These are phyloP conservation scores for rat (Rattus norvegicus) DNA, from an alignment of 2,113 vertebrate species.

Conservation along the genomic window DNA sequence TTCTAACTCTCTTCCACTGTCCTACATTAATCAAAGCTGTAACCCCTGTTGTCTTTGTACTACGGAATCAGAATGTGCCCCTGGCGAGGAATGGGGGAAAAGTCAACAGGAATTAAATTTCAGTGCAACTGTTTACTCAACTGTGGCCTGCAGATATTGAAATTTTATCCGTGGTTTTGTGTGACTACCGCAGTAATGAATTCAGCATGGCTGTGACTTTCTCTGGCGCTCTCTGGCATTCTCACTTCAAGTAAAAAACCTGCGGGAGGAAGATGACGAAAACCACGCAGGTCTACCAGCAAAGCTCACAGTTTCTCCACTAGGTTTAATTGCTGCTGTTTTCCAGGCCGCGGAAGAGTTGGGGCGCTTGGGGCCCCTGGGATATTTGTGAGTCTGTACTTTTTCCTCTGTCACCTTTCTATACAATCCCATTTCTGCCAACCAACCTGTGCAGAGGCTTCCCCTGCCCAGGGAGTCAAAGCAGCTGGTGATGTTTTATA, in stretches of 20 bases:
- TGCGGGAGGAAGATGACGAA: constrained; percentile 85
- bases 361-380: not conserved
- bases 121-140: constrained; percentile 99
- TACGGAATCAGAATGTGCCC: constrained; percentile 96
- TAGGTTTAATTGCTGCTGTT: constrained; percentile 79
- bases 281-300: constrained; percentile 77
- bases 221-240: constrained; percentile 90
- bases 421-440: constrained; percentile 53
- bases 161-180: constrained; percentile 99
- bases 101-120: constrained; percentile 99
- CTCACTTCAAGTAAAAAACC: constrained; percentile 90
- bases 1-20: constrained; percentile 88
- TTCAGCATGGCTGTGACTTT: constrained; percentile 97
- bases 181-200: constrained; percentile 98
- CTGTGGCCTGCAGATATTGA: constrained; percentile 99
- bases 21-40: constrained; percentile 96
- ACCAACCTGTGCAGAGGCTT: constrained; percentile 84
- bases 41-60: constrained; percentile 96
- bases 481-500: constrained; percentile 78
- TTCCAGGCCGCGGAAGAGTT: constrained; percentile 53
- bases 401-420: constrained; percentile 60
- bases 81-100: constrained; percentile 97
- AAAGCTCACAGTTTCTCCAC: constrained; percentile 73
- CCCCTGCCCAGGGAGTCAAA: constrained; percentile 61
- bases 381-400: not conserved